phyloP scores from a whole-genome alignment of 2,888 invertebrate genomes.

The Zygaena filipendulae region DNA sequence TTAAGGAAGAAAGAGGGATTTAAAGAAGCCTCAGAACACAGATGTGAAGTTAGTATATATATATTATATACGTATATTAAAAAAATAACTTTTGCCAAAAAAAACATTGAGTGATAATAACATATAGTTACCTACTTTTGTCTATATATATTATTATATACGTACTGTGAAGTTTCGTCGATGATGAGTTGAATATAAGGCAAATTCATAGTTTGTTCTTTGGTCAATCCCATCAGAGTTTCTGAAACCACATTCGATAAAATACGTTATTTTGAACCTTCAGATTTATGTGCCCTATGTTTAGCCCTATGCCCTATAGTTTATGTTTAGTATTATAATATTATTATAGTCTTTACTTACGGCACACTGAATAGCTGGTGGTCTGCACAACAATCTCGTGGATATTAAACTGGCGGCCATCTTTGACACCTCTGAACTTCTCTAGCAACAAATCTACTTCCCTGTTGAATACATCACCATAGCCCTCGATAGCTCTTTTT shows the following conservation, averaged over 20 bases:
- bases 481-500: slow-evolving; percentile 35
- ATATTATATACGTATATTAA: too few species aligned
- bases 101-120: too few species aligned
- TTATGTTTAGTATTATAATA: neutral
- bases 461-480: slow-evolving; percentile 29
- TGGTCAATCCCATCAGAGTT: slow-evolving; percentile 43
- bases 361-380: slow-evolving; percentile 41
- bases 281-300: neutral
- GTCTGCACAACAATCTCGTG: slow-evolving; percentile 30
- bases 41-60: too few species aligned
- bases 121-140: neutral
- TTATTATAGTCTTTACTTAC: slow-evolving; percentile 36
- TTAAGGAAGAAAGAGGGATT: too few species aligned
- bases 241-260: slow-evolving; percentile 26
- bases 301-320: neutral
- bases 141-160: neutral
- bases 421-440: slow-evolving; percentile 17
- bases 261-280: neutral
- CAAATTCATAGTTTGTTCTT: slow-evolving; percentile 30
- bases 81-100: too few species aligned
- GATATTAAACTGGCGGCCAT: slow-evolving; percentile 24
- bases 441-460: slow-evolving; percentile 31
- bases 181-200: slow-evolving; percentile 33
- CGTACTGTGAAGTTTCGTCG: slow-evolving; percentile 29
- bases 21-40: too few species aligned